These are phyloP conservation scores for Pseudonaja textilis DNA, from an alignment of 2,113 vertebrate genomes.

Conservation along the genomic window DNA sequence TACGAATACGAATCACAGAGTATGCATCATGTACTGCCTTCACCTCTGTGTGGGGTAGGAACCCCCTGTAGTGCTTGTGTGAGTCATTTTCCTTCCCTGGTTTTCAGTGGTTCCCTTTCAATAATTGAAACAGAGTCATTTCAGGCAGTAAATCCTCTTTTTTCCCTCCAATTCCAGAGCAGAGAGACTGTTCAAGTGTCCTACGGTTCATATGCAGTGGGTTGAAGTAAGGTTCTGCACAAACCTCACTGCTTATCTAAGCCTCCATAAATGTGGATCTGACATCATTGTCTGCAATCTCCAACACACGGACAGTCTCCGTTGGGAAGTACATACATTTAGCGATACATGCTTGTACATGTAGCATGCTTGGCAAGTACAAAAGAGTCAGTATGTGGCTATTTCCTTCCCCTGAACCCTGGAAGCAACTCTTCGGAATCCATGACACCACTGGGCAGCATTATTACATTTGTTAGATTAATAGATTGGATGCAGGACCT, in stretches of 20 bases:
- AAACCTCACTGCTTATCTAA: not conserved
- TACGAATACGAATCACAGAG: not conserved
- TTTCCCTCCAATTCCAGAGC: not conserved
- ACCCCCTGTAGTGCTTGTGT: not conserved
- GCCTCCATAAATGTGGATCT: not conserved
- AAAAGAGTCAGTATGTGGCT: not conserved
- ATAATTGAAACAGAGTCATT: not conserved
- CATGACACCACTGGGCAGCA: constrained; percentile 20
- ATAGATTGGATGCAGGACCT: not conserved
- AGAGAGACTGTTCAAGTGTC: not conserved
- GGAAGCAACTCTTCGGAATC: constrained; percentile 27
- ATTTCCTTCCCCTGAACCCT: constrained; percentile 28
- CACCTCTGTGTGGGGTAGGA: no score
- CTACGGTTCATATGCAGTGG: no score
- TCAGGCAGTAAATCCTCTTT: not conserved
- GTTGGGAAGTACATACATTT: not conserved
- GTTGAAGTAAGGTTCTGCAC: not conserved
- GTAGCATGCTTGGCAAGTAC: not conserved
- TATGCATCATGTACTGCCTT: not conserved
- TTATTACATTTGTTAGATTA: not conserved
- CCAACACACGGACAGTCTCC: not conserved
- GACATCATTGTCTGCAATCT: not conserved
- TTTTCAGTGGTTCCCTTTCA: not conserved
- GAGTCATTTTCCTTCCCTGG: not conserved
- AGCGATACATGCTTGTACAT: not conserved